Conservation (phyloP, 2,113 vertebrate genomes). For the Dendropsophus ebraccatus region DNA sequence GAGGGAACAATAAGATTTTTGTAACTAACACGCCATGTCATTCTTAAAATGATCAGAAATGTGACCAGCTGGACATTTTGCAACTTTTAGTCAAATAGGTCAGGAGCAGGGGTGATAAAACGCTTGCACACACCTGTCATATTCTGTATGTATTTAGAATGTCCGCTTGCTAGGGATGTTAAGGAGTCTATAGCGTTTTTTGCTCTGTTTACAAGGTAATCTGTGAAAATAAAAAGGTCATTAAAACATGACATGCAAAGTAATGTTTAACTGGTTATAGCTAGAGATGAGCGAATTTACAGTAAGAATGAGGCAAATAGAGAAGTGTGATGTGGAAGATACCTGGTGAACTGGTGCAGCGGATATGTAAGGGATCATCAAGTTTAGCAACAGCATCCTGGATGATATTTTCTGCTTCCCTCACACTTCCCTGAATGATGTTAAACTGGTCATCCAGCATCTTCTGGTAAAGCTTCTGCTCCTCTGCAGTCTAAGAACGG, state of each 20-base stretch:
- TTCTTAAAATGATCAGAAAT: no score
- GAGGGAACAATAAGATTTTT: rapidly evolving
- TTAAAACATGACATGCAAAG: neutral
- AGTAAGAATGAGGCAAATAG: neutral
- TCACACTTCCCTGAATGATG: constrained; percentile 80
- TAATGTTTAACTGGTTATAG: neutral
- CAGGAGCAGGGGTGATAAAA: neutral
- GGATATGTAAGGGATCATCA: constrained; percentile 90
- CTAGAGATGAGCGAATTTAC: no score
- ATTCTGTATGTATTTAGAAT: constrained; percentile 80
- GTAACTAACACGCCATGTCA: no score
- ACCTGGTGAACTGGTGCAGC: constrained; percentile 97
- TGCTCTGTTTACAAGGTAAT: constrained; percentile 89
- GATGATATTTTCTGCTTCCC: constrained; percentile 85
- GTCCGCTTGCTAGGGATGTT: constrained; percentile 80
- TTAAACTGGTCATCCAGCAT: constrained; percentile 88
- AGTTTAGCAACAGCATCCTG: constrained; percentile 84
- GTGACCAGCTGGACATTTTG: no score
- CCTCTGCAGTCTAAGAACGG: constrained; percentile 75
- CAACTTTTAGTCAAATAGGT: no score
- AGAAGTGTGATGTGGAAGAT: neutral
- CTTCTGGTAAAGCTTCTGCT: constrained; percentile 84
- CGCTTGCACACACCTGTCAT: constrained; percentile 74
- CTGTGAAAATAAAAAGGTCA: constrained; percentile 68
- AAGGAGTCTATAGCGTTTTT: constrained; percentile 84